Base-by-base conservation (phyloP, 2,888 invertebrate species). In the Kryphioiulus occultus region DNA sequence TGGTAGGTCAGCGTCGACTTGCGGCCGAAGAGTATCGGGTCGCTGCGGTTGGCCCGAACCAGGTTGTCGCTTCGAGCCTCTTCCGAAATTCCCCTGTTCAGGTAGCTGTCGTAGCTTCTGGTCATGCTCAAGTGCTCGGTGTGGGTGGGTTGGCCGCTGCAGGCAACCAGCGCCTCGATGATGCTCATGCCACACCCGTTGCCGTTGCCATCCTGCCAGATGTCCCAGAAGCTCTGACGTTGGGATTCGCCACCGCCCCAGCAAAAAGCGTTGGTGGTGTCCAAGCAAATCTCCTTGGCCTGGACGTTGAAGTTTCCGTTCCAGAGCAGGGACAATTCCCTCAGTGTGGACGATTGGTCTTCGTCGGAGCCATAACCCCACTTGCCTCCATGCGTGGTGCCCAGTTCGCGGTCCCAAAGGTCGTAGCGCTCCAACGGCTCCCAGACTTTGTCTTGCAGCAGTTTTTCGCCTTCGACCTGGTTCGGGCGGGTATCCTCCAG, bases 1-100 rank as follows among this genome's bases (percentile, higher is more conserved):
- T 89, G 89, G 85, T 89, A 87, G n/a, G 89, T 89, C 22, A 89
- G 78, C 26, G 89, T 89, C n/a, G 88, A 88, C 30, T 87, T 88
- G 39, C 87, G 85, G 7, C 78, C 68, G 32, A 85, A 87, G 15
- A 88, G 85, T 22, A 85, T 32, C 12, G 88, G 88, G 17, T 88
- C 88, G 68, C 88, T 88, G 78, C 39, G 88, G 84, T 35, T 26
- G 26, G 9, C 84, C 9, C 22, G 17, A 1, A 39, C 19, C 87
- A 84, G n/a, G n/a, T 26, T 85, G 17, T 84, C 68, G 30, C 35
- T 84, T 7, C 26, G 22, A 17, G n/a, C 68, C 4, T 88, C 88
- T 10, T 39, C 35, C 4, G 30, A n/a, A 17, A 78, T 30, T 3
- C 83, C 87, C 84, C 84, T 88, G 85, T 88, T 87, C 53, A 88